A percentile compares a stretch with the other conserved stretches of the same genome.
These are phyloP conservation scores for Pantherophis guttatus DNA, from an alignment of 2,113 vertebrate species.

Conservation along the genomic window DNA sequence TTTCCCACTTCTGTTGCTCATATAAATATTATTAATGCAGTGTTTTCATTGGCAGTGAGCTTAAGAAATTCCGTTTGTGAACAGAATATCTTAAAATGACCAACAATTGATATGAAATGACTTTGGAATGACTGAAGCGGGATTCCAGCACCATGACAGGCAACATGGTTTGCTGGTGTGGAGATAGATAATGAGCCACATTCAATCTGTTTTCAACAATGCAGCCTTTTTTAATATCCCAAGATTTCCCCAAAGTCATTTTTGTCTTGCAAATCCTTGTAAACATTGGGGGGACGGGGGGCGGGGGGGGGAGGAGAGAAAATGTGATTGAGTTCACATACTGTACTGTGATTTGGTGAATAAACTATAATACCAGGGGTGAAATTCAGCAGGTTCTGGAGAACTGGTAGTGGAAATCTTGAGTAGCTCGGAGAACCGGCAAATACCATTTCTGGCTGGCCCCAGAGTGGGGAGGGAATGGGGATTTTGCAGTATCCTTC, in stretches of 20 bases:
- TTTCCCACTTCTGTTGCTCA: not conserved
- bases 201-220: not conserved
- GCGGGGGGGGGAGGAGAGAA: no score
- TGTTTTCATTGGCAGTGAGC: not conserved
- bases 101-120: not conserved
- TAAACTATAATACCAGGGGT: not conserved
- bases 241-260: not conserved
- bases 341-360: not conserved
- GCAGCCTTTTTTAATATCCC: not conserved
- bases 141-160: not conserved
- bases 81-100: not conserved
- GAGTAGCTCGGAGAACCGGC: no score
- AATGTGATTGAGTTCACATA: not conserved
- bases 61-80: not conserved
- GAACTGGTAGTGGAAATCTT: no score
- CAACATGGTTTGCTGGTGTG: not conserved
- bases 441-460: no score
- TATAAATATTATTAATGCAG: not conserved
- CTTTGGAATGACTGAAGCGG: not conserved
- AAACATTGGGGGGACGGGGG: no score
- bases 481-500: no score
- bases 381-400: no score
- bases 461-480: no score
- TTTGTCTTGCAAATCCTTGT: not conserved
- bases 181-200: not conserved